Evolutionary conservation across 2,888 invertebrate genomes (phyloP).

Genomic region (Stenotaenia linearis): DNA sequence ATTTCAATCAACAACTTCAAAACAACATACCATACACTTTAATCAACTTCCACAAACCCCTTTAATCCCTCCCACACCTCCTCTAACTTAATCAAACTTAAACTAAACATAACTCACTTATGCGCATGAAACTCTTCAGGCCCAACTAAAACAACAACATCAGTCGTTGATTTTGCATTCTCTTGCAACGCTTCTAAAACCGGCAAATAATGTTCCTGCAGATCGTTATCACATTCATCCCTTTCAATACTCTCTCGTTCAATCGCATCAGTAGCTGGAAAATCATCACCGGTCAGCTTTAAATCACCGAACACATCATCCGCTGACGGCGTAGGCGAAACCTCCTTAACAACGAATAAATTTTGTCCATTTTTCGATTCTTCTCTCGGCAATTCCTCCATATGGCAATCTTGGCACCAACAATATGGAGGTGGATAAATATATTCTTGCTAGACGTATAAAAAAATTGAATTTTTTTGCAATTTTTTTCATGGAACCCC

Average conservation of each 20-base stretch:
- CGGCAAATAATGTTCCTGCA: neutral
- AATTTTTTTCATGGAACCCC: too few relatives aligned
- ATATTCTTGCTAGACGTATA: neutral
- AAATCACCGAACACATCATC: neutral
- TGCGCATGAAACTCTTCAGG: conserved; percentile 5
- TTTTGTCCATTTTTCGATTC: too few relatives aligned
- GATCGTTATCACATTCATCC: neutral
- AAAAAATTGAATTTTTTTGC: too few relatives aligned
- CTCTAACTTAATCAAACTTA: too few relatives aligned
- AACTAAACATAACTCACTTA: neutral
- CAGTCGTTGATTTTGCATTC: neutral
- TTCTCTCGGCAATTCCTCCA: too few relatives aligned
- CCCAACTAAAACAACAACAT: neutral
- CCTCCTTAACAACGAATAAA: too few relatives aligned
- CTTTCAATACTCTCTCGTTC: neutral
- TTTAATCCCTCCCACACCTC: too few relatives aligned
- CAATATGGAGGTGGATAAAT: neutral
- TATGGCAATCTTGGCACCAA: too few relatives aligned
- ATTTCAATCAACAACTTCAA: too few relatives aligned
- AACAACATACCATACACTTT: too few relatives aligned
- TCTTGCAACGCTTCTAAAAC: neutral
- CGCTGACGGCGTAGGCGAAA: neutral
- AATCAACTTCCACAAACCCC: too few relatives aligned
- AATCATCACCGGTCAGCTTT: neutral
- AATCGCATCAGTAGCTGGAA: neutral